A percentile compares a stretch with the other conserved stretches of the same genome.
These are phyloP conservation scores for Iselma pallidipennis DNA, from an alignment of 2,888 invertebrate genomes.

Conservation along the genomic window DNA sequence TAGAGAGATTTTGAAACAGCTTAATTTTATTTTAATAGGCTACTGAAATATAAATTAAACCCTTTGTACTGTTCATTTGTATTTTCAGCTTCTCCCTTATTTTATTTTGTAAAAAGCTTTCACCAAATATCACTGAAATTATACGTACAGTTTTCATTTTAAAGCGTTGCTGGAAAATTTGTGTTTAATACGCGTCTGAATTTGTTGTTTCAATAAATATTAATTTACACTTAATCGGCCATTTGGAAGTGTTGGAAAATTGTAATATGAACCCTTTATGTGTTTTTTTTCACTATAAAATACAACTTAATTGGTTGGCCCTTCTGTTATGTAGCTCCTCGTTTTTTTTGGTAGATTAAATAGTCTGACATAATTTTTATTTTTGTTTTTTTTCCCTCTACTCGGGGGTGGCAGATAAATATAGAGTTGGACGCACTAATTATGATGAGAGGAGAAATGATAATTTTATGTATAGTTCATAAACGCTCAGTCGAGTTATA, in stretches of 20 bases:
- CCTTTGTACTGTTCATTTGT: neutral
- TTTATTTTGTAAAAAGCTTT: neutral
- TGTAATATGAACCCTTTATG: neutral
- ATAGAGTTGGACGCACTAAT: neutral
- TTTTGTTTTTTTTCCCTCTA: neutral
- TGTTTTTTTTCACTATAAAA: neutral
- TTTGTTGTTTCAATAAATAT: neutral
- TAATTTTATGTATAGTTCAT: constrained; percentile 1
- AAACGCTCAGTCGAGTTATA: neutral
- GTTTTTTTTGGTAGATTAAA: neutral
- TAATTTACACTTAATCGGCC: neutral
- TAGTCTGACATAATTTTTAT: neutral
- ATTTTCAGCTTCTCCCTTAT: too few species aligned
- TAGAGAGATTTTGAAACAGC: neutral
- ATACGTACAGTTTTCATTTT: neutral
- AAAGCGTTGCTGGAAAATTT: neutral
- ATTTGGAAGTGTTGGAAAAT: neutral
- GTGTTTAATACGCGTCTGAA: neutral
- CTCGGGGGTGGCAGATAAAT: neutral
- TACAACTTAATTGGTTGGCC: neutral
- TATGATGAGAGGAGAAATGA: neutral
- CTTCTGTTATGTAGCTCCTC: neutral
- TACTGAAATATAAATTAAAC: neutral
- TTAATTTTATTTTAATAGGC: neutral
- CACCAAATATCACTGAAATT: neutral